Percentiles rank a stretch among this genome's conserved stretches.
Evolutionary conservation across 35 echinoderm and acorn worm genomes (phyloP).

Genomic region (Diadema setosum): DNA sequence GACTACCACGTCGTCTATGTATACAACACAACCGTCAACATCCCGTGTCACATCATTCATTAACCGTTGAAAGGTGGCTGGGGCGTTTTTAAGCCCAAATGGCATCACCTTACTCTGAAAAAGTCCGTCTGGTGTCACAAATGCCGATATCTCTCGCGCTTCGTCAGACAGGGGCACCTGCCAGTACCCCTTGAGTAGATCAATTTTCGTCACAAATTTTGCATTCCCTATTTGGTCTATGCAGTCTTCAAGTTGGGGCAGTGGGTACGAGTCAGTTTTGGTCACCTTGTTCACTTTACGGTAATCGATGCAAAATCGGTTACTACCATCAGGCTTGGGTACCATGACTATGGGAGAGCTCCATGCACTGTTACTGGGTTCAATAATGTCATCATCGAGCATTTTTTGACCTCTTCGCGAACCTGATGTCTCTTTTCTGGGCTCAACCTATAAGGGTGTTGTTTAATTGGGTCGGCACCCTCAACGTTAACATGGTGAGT

Average conservation of each 20-base stretch:
- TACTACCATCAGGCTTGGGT: conserved; percentile 32
- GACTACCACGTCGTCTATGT: conserved; percentile 50
- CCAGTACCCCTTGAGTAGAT: conserved; percentile 56
- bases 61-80: conserved; percentile 70
- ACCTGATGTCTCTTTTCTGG: conserved; percentile 39
- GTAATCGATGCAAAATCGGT: conserved; percentile 58
- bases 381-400: conserved; percentile 64
- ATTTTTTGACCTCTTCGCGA: conserved; percentile 60
- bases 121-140: conserved; percentile 33
- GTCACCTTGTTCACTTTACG: conserved; percentile 62
- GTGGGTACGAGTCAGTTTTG: conserved; percentile 61
- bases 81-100: conserved; percentile 72
- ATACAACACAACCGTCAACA: conserved; percentile 18
- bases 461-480: conserved; percentile 30
- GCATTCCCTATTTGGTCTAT: conserved; percentile 60
- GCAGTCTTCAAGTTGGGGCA: conserved; percentile 64
- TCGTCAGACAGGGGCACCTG: not conserved
- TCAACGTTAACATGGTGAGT: conserved; percentile 62
- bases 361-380: conserved; percentile 55
- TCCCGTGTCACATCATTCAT: not conserved
- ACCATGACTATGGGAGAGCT: conserved; percentile 49
- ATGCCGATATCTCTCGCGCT: conserved; percentile 41
- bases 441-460: conserved; percentile 63
- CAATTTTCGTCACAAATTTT: conserved; percentile 64
- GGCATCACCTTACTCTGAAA: conserved; percentile 62